These are phyloP conservation scores for Listronotus oregonensis DNA, from an alignment of 1,140 invertebrate genomes.

Conservation along the genomic window DNA sequence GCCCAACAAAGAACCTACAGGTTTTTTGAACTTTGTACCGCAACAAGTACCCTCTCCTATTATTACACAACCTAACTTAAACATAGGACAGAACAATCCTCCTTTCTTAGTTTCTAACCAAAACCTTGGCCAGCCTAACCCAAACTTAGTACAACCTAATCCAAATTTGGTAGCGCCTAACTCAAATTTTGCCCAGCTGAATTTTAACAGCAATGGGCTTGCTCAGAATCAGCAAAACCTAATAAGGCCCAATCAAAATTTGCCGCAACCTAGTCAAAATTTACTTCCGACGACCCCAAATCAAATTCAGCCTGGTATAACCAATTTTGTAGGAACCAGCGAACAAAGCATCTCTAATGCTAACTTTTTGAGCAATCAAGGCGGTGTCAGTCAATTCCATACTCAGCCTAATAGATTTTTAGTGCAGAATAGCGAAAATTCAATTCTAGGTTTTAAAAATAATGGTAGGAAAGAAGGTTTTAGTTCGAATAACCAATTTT, in stretches of 20 bases:
- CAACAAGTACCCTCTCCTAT: neutral
- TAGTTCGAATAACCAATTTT: neutral
- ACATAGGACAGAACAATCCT: neutral
- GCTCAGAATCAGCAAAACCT: no score
- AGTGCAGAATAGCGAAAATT: no score
- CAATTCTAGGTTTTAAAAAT: no score
- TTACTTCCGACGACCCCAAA: no score
- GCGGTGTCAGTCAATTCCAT: neutral
- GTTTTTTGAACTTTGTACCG: constrained; percentile 43
- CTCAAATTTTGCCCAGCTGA: no score
- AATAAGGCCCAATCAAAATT: neutral
- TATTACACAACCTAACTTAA: neutral
- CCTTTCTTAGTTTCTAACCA: neutral
- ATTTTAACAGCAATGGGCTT: no score
- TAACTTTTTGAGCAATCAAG: no score
- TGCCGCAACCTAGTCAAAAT: neutral
- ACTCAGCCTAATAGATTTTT: neutral
- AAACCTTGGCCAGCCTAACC: neutral
- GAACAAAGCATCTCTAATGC: no score
- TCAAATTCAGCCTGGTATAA: no score
- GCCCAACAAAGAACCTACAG: constrained; percentile 47
- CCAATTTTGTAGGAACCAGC: no score
- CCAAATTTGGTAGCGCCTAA: no score
- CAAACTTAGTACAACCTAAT: no score
- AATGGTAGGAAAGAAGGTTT: constrained; percentile 3